A percentile compares a stretch with the other conserved stretches of the same genome.
Conservation (phyloP, 2,888 invertebrate genomes). For the Bursaphelenchus okinawaensis region DNA sequence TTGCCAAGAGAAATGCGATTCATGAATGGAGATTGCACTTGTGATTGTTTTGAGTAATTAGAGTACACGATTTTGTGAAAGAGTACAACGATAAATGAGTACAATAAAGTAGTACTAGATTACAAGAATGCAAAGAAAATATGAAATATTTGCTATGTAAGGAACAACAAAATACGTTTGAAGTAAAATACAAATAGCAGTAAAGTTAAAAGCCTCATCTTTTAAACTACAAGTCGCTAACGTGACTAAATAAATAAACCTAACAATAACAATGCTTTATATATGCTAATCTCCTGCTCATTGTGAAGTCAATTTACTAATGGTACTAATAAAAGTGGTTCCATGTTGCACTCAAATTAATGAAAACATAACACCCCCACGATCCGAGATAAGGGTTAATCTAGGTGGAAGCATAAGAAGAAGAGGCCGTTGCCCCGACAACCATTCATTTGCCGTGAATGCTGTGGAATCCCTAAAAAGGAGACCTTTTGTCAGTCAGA, state of each 20-base stretch:
- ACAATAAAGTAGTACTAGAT: not conserved
- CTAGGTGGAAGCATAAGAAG: not conserved
- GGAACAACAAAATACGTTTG: too few relatives aligned
- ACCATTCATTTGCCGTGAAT: not conserved
- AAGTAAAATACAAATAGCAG: not conserved
- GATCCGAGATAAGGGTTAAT: not conserved
- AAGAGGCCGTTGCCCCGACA: not conserved
- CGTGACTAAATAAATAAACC: too few relatives aligned
- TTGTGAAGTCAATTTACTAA: too few relatives aligned
- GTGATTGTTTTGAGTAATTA: conserved; percentile 57
- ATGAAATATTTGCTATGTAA: not conserved
- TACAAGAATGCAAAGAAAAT: not conserved
- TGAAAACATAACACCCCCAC: not conserved
- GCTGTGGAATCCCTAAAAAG: not conserved
- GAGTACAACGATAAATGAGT: not conserved
- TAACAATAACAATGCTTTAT: too few relatives aligned
- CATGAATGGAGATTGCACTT: conserved; percentile 62
- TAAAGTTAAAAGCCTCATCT: not conserved
- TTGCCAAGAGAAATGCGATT: conserved; percentile 87
- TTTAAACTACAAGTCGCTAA: not conserved
- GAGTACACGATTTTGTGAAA: not conserved
- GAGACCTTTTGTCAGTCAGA: not conserved
- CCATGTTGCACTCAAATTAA: not conserved
- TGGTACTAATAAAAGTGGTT: too few relatives aligned
- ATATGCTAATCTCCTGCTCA: too few relatives aligned